phyloP scores from a whole-genome alignment of 2,113 vertebrate species.

The Cavia porcellus region DNA sequence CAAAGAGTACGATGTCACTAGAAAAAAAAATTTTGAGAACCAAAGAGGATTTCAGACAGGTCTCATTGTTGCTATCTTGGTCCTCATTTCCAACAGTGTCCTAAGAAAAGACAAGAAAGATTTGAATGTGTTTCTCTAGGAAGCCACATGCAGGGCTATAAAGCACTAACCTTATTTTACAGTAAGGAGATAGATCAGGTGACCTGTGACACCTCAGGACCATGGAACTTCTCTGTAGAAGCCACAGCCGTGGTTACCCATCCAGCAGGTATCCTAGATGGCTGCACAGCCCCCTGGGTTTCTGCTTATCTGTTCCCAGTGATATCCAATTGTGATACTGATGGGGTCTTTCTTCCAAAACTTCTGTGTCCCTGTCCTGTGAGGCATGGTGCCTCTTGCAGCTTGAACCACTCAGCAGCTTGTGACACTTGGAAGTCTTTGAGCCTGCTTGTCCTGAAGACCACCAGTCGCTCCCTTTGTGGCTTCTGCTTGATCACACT shows the following conservation, averaged over 20 bases:
- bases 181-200: not conserved
- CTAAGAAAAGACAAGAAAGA: not conserved
- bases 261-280: not conserved
- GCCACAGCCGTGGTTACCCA: accelerated
- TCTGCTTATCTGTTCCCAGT: not conserved
- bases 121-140: not conserved
- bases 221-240: conserved; percentile 41
- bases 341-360: not conserved
- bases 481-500: not conserved
- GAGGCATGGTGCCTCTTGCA: not conserved
- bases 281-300: not conserved
- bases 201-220: not conserved
- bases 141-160: not conserved
- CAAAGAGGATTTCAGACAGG: conserved; percentile 25
- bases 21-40: not conserved
- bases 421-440: not conserved
- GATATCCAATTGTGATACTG: not conserved
- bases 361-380: not conserved
- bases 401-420: not conserved
- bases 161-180: not conserved
- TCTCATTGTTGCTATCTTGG: conserved; percentile 29
- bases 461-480: not conserved
- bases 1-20: conserved; percentile 50
- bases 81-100: conserved; percentile 19
- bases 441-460: not conserved